Conservation (phyloP, 2,888 invertebrate species). For the Myathropa florea region DNA sequence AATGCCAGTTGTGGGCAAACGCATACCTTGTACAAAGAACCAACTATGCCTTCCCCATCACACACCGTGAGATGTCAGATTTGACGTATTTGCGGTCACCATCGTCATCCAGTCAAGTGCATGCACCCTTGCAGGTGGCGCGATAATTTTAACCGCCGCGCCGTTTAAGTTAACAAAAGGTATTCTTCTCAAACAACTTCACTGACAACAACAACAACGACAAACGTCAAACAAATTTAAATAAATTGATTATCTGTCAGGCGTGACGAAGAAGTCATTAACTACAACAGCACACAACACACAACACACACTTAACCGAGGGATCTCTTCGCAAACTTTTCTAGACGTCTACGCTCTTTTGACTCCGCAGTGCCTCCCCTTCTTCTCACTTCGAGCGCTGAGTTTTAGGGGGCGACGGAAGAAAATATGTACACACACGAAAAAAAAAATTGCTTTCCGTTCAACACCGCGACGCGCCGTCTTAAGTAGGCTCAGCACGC, state of each 20-base stretch:
- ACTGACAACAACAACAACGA: constrained; percentile 27
- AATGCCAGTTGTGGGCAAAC: too few species aligned
- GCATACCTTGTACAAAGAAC: too few species aligned
- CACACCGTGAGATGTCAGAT: not conserved
- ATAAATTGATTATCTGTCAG: constrained; percentile 70
- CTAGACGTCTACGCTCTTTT: constrained; percentile 16
- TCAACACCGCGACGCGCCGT: not conserved
- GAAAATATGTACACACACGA: not conserved
- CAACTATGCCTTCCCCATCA: not conserved
- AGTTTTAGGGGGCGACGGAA: not conserved
- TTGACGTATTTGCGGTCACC: not conserved
- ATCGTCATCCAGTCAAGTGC: not conserved
- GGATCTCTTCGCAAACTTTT: constrained; percentile 17
- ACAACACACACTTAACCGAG: constrained; percentile 31
- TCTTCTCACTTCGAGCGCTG: not conserved
- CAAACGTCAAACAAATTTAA: constrained; percentile 64
- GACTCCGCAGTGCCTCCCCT: not conserved
- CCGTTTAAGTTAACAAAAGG: constrained; percentile 55
- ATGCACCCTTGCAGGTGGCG: constrained; percentile 44
- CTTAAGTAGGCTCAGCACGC: constrained; percentile 61
- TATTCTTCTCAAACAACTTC: constrained; percentile 42
- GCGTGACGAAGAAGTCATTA: constrained; percentile 66
- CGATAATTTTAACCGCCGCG: constrained; percentile 41
- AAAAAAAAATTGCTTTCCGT: constrained; percentile 9
- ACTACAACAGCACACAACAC: constrained; percentile 8